These are phyloP conservation scores for Sprattus sprattus DNA, from an alignment of 2,113 vertebrate species.

Conservation along the genomic window DNA sequence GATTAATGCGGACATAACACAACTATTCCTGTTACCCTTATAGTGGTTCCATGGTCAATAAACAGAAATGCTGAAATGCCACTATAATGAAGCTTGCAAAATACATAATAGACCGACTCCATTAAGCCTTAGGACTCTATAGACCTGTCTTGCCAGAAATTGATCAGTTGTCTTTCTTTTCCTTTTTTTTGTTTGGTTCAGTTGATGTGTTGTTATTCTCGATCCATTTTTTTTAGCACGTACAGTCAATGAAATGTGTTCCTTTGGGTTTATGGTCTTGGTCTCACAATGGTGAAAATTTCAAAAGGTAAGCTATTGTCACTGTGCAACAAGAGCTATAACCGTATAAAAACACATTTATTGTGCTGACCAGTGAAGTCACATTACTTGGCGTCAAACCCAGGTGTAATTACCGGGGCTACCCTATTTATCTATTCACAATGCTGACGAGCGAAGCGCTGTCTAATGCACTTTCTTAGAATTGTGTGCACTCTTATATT, in stretches of 20 bases:
- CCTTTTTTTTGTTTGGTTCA: not conserved
- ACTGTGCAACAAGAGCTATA: not conserved
- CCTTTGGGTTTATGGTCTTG: not conserved
- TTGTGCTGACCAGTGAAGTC: not conserved
- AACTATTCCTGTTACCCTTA: not conserved
- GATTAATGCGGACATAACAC: not conserved
- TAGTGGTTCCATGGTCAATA: not conserved
- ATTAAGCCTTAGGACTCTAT: not conserved
- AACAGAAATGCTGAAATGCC: not conserved
- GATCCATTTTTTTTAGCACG: not conserved
- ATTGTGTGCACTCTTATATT: not conserved
- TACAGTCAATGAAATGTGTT: not conserved
- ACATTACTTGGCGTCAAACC: not conserved
- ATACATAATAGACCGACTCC: not conserved
- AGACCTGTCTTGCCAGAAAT: not conserved
- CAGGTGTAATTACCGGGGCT: not conserved
- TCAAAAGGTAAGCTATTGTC: not conserved
- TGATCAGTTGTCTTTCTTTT: not conserved
- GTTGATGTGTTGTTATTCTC: not conserved
- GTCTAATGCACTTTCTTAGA: not conserved
- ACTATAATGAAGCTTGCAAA: not conserved
- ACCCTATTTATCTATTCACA: not conserved
- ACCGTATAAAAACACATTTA: not conserved
- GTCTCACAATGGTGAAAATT: not conserved
- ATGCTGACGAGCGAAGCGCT: not conserved